Base-by-base conservation (phyloP, 2,888 invertebrate genomes). In the Dicranocentrus wangi region DNA sequence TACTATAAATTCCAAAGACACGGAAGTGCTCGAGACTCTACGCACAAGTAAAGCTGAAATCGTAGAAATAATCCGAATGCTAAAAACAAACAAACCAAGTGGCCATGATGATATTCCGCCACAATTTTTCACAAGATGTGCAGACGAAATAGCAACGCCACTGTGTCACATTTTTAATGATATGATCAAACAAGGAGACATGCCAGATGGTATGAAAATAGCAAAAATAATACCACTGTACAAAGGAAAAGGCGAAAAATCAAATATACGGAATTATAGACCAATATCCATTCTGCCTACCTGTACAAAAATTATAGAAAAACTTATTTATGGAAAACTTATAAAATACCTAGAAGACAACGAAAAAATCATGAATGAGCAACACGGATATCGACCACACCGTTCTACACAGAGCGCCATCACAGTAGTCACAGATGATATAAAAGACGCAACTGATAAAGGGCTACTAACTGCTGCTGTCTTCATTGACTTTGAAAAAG, bases 321-420 rank as follows among this genome's bases (percentile, higher is more conserved):
- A 51, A 53, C 53, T 53, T 17, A 17, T 65, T 0, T 53, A 65
- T 32, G 13, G n/a, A n/a, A 23, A 17, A 2, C 7, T 75, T 0
- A 51, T 28, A 1, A 21, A 1, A 1, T 66, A 43, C 28, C 15
- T 76, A 5, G 69, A 76, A 27, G 17, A 8, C 13, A 69, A 68
- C 7, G 23, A 68, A 27, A 60, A n/a, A 19, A 3, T 68, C 13
- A 65, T 55, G 15, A 8, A 1, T 5, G 25, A 53, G 2, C 76
- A 76, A 25, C 76, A 75, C 39, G 75, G 75, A 1, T 76, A 65
- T 17, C n/a, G 76, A 10, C 0, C 5, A 27, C 5, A 43, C 8
- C 5, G 68, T n/a, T 76, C 76, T 1, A 76, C 76, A 1, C 68
- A 68, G 27, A 76, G 76, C 47, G 76, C 76, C 7, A 28, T 68